Evolutionary conservation across 1,140 invertebrate genomes (phyloP), one percentile per base, ranked within the genome.

Genomic region (Cyclargus thomasi): DNA sequence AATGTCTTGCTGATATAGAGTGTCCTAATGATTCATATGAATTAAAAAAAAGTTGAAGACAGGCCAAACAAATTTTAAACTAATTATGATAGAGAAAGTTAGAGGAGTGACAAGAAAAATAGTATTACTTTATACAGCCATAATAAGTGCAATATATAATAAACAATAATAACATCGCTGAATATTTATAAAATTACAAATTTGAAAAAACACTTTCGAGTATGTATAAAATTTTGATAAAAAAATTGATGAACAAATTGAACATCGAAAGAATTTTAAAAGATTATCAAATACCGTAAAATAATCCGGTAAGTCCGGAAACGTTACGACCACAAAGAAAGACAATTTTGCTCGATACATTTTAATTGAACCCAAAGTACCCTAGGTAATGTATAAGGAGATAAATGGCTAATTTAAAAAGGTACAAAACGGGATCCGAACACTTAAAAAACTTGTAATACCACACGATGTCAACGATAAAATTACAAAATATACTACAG

Each of bases 1-100:
- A 83, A 83, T 83, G 81, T 82, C 76, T 74, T 57, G 20, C 55
- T 20, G 10, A 59, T 68, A 21, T 59, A 17, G 70, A 71, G 74
- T 68, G 57, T 20, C 64, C 62, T 17, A 53, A 53, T 53, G 53
- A 16, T 55, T 55, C 10, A 47, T 47, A 47, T 8, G 6, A 47
- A 16, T 8, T 47, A 16, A 8, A 47, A 47, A 16, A 14, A 3
- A 47, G 14, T 14, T 14, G 4, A 47, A 8, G 39, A 11, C 10
- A 47, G 39, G 39, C 39, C 10, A 16, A 47, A n/a, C n/a, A n/a
- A 47, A 47, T 16, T 14, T 47, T 11, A 47, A 47, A 47, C 1
- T 47, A 16, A 47, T 47, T 29, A 29, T 29, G 29, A 29, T 29
- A 29, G 29, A 29, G 29, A 8, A 29, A 8, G 29, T 7, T 29